Conservation (phyloP, 2,888 invertebrate genomes). For the Ryuthela nishihirai region DNA sequence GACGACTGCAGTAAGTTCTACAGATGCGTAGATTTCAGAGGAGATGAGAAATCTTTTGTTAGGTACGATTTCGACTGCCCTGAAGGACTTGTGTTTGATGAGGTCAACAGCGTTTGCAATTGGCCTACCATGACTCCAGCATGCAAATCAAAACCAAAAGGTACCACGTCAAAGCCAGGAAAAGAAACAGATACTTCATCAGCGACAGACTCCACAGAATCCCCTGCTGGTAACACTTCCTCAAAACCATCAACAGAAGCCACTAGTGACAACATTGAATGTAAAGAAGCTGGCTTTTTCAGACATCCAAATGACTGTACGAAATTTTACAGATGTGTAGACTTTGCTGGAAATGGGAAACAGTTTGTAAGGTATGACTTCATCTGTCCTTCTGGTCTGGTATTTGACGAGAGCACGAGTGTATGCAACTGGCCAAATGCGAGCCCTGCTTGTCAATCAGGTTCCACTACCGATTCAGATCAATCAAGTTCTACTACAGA, state of each 20-base stretch:
- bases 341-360: constrained; percentile 69
- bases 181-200: not conserved
- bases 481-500: not conserved
- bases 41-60: constrained; percentile 29
- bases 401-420: constrained; percentile 58
- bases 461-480: too few relatives aligned
- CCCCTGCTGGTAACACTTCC: not conserved
- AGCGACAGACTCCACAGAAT: not conserved
- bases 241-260: too few relatives aligned
- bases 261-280: constrained; percentile 9
- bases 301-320: constrained; percentile 28
- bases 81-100: constrained; percentile 41
- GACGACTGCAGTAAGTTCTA: constrained; percentile 42
- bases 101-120: constrained; percentile 40
- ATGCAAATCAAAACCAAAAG: constrained; percentile 9
- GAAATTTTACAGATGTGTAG: constrained; percentile 74
- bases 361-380: constrained; percentile 64
- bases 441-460: constrained; percentile 67
- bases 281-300: constrained; percentile 28
- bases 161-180: constrained; percentile 2
- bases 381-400: constrained; percentile 71
- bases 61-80: constrained; percentile 41
- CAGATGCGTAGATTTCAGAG: constrained; percentile 40
- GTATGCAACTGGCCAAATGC: constrained; percentile 74
- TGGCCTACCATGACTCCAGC: constrained; percentile 40